Evolutionary conservation across 2,797 vertebrate genomes (phyloP).

Genomic region (Acipenser transmontanus): DNA sequence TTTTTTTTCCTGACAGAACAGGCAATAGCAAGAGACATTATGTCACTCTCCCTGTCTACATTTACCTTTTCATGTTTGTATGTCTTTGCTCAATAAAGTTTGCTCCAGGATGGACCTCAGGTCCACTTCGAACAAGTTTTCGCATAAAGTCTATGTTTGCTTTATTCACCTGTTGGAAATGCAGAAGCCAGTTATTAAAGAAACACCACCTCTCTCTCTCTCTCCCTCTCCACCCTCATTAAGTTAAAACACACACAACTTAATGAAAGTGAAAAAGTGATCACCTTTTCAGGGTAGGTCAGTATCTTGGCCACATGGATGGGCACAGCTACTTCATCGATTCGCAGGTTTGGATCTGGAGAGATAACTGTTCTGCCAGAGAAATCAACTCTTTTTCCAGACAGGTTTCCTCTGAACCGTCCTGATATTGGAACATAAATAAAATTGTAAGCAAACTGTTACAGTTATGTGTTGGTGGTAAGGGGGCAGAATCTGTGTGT

Average conservation of each 20-base stretch:
- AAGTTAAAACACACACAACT: background rate
- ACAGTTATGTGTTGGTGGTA: too few species aligned
- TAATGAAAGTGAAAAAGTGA: background rate
- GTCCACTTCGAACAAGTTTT: slow-evolving; percentile 85
- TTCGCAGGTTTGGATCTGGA: slow-evolving; percentile 93
- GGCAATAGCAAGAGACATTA: too few species aligned
- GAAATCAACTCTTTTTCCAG: slow-evolving; percentile 95
- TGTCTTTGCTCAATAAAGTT: slow-evolving; percentile 91
- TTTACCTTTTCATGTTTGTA: slow-evolving; percentile 86
- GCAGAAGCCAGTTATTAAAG: too few species aligned
- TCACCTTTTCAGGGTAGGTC: slow-evolving; percentile 90
- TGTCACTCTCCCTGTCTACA: too few species aligned
- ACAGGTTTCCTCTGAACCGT: slow-evolving; percentile 92
- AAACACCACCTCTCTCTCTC: too few species aligned
- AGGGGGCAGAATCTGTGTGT: too few species aligned
- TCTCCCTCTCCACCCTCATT: too few species aligned
- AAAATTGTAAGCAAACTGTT: too few species aligned
- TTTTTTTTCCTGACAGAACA: slow-evolving; percentile 27
- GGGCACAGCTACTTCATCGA: slow-evolving; percentile 95
- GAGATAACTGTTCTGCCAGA: slow-evolving; percentile 96
- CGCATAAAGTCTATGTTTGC: slow-evolving; percentile 88
- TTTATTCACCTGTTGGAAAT: slow-evolving; percentile 79
- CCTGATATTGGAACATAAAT: slow-evolving; percentile 51
- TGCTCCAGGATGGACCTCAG: slow-evolving; percentile 89
- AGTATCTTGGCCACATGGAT: slow-evolving; percentile 94